A percentile compares a stretch with the other conserved stretches of the same genome.
These are phyloP conservation scores for Phymorhynchus buccinoides DNA, from an alignment of 1,140 invertebrate species.

Conservation along the genomic window DNA sequence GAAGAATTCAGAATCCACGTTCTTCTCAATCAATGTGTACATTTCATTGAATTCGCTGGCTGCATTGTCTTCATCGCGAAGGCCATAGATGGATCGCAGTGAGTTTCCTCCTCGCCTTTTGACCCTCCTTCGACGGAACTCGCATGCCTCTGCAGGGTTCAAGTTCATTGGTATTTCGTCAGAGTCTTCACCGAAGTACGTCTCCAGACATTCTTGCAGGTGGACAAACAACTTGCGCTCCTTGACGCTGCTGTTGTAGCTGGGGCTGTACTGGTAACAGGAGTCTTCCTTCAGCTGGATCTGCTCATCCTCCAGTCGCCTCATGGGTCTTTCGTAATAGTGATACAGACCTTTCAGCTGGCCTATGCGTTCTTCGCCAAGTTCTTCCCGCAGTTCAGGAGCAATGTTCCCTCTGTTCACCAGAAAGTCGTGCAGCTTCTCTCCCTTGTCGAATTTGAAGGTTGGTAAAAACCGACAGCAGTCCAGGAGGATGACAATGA, in stretches of 20 bases:
- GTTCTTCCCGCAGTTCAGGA: slow-evolving; percentile 14
- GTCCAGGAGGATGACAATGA: slow-evolving; percentile 38
- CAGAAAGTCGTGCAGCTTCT: slow-evolving; percentile 42
- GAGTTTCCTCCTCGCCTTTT: slow-evolving; percentile 37
- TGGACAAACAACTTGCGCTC: slow-evolving; percentile 38
- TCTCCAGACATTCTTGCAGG: slow-evolving; percentile 45
- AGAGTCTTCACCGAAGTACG: slow-evolving; percentile 46
- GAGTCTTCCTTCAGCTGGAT: slow-evolving; percentile 44
- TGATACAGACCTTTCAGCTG: slow-evolving; percentile 37
- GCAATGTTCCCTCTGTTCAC: slow-evolving; percentile 32
- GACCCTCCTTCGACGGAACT: slow-evolving; percentile 41
- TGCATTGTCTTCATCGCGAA: slow-evolving; percentile 65
- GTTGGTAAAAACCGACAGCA: slow-evolving; percentile 5
- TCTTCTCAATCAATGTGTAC: slow-evolving; percentile 29
- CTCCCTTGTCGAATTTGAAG: slow-evolving; percentile 33
- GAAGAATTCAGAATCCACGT: slow-evolving; percentile 22
- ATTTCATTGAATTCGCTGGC: slow-evolving; percentile 31
- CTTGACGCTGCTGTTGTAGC: slow-evolving; percentile 13
- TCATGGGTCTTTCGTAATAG: slow-evolving; percentile 36
- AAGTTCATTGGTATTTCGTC: slow-evolving; percentile 38
- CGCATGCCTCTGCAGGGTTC: slow-evolving; percentile 28
- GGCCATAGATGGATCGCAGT: slow-evolving; percentile 28
- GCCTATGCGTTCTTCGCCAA: slow-evolving; percentile 1
- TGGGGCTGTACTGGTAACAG: slow-evolving; percentile 28
- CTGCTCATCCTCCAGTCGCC: slow-evolving; percentile 47